Base-by-base conservation (phyloP, 2,888 invertebrate genomes). In the Dicranocentrus wangi region DNA sequence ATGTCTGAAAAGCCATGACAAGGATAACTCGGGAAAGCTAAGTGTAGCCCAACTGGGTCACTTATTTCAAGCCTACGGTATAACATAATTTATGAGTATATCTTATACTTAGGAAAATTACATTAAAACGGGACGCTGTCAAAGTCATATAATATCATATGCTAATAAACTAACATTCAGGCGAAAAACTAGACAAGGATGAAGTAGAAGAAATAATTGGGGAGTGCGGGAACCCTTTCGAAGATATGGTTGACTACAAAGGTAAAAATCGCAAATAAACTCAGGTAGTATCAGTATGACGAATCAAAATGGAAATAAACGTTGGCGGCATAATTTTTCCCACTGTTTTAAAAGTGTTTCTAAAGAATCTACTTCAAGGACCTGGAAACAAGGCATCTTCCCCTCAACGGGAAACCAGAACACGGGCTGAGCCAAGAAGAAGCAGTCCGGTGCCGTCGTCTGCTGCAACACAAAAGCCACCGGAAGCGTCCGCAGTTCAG, bases 1-100 rank as follows among this genome's bases (percentile, higher is more conserved):
- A 92, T 98, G 98, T 91, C 92, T 99, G 91, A 98, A 98, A 90
- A 93, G 99, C 89, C 99, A 99, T 93, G 99, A 99, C 93, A 97
- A 99, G 91, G 93, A 93, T 90, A 98, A 98, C 90, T 94, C 98
- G 88, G 98, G 99, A 87, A 93, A 92, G 88, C 98, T 99, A 95
- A 93, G 98, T 89, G 93, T 93, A 88, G 98, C 97, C 90, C 99
- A 99, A 91, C 93, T 99, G 89, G 93, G 96, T 90, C 97, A 99
- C 92, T 95, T 95, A 88, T 94, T 99, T 87, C 91, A 97, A 87
- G 93, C 96, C 86, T 93, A 99, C 89, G 99, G 97, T 97, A 89
- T 27, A n/a, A 32, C 3, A 32, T 7, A 32, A 32, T 7, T 10
- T 7, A 32, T 32, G 32, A 10, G 32, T 32, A 7, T n/a, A 7